Percentiles rank a stretch among this genome's conserved stretches.
These are phyloP conservation scores for Triplophysa siluroides DNA, from an alignment of 2,113 vertebrate genomes.

Conservation along the genomic window DNA sequence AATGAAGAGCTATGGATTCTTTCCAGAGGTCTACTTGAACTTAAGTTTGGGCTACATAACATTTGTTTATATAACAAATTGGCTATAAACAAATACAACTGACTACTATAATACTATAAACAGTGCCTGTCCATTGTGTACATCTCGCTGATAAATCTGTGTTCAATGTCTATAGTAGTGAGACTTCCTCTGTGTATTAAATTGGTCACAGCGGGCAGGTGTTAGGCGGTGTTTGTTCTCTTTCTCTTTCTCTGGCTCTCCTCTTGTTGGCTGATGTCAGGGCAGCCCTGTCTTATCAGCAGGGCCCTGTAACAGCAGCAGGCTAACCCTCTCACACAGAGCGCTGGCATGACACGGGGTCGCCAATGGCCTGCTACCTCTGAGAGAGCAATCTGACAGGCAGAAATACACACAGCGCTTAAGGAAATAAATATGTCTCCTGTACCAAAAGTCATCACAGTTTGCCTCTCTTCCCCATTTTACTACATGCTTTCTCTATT, in stretches of 20 bases:
- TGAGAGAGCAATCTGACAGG: background rate
- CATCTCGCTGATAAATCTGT: background rate
- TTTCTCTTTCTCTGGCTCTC: slow-evolving; percentile 1
- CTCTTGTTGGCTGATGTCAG: slow-evolving; percentile 25
- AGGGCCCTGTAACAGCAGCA: slow-evolving; percentile 17
- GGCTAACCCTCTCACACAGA: slow-evolving; percentile 26
- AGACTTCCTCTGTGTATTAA: slow-evolving; percentile 23
- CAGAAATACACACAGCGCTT: slow-evolving; percentile 12
- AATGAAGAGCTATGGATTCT: too few species aligned
- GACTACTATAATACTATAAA: background rate
- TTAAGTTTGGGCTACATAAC: too few species aligned
- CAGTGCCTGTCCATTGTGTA: background rate
- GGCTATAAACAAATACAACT: background rate
- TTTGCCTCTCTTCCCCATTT: background rate
- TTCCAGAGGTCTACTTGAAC: too few species aligned
- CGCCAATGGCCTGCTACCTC: slow-evolving; percentile 1
- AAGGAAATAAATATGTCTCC: slow-evolving; percentile 35
- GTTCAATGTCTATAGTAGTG: slow-evolving; percentile 35
- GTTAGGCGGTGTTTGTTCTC: slow-evolving; percentile 27
- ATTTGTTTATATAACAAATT: too few species aligned
- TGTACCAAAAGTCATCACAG: slow-evolving; percentile 10
- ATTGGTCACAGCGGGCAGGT: slow-evolving; percentile 28
- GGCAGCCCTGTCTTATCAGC: slow-evolving; percentile 40
- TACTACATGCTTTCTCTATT: too few species aligned
- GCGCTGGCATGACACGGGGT: slow-evolving; percentile 22